Evolutionary conservation across 2,113 vertebrate genomes (phyloP).

Genomic region (Oostethus manadensis): DNA sequence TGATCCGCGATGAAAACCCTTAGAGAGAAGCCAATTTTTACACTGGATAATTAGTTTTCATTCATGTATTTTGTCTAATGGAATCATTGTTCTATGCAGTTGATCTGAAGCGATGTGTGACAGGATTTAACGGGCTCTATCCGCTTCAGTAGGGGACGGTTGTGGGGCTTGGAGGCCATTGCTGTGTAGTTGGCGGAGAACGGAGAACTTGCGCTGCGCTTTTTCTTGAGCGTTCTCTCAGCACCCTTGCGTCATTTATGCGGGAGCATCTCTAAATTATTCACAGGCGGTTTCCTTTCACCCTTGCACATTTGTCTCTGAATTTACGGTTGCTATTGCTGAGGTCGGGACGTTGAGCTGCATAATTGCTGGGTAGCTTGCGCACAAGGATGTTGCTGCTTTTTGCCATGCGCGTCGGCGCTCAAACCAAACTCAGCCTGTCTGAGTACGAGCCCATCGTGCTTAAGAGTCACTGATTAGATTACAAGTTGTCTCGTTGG

Average conservation of each 20-base stretch:
- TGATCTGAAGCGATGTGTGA: constrained; percentile 22
- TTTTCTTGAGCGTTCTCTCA: constrained; percentile 2
- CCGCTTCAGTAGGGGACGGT: constrained; percentile 15
- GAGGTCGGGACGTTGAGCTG: constrained; percentile 22
- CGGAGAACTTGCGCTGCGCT: constrained; percentile 25
- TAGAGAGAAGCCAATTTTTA: constrained; percentile 59
- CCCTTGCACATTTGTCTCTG: constrained; percentile 11
- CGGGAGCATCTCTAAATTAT: background rate
- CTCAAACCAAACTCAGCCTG: too few relatives aligned
- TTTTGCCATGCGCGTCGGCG: background rate
- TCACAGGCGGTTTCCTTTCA: constrained; percentile 19
- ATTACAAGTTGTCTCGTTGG: constrained; percentile 31
- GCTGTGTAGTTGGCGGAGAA: constrained; percentile 25
- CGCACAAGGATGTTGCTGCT: constrained; percentile 16
- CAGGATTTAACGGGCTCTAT: constrained; percentile 17
- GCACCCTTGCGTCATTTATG: background rate
- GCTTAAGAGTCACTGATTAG: constrained; percentile 39
- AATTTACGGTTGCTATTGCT: constrained; percentile 20
- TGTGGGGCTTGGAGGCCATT: constrained; percentile 19
- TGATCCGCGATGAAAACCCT: constrained; percentile 54
- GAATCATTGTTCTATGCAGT: constrained; percentile 30
- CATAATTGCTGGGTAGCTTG: constrained; percentile 7
- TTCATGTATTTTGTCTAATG: constrained; percentile 14
- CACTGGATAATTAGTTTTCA: constrained; percentile 60
- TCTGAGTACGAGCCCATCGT: constrained; percentile 25